Base-by-base conservation (phyloP, 1,140 invertebrate genomes). In the Holotrichia oblita region DNA sequence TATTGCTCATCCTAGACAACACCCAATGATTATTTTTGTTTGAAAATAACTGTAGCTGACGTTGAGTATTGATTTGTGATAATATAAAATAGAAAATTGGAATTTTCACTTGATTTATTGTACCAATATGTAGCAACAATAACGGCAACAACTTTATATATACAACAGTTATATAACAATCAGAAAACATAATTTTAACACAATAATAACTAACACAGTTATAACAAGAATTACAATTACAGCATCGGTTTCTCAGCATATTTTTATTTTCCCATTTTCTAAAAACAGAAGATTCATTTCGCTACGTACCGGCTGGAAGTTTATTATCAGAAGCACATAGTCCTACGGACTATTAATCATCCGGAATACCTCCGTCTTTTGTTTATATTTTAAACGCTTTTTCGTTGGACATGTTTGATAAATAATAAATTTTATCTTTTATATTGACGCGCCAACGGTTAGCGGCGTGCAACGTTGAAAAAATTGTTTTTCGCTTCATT, bases 381-480 rank as follows among this genome's bases (percentile, higher is more conserved):
- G 27, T 69, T 69, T 69, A 69, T 69, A 22, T 69, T 69, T 27
- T 69, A 69, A 69, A 27, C 61, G 22, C 61, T 0, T 69, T 69
- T 69, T 27, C 27, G 6, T 14, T 3, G 61, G 61, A 69, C 61
- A 22, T 69, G 22, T 69, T 69, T 69, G 61, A 69, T 69, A 69
- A 69, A 69, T 69, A 69, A 69, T 69, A 69, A 27, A 27, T 69
- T 69, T 69, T 69, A 27, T 69, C 27, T 69, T 69, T 69, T 69
- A 69, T 27, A 34, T 34, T 24, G 61, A 69, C 61, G 61, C 22
- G 27, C 22, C 12, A 69, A 14, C 20, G 61, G 27, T 69, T 69
- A 22, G 17, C 20, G 61, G 61, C 61, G 22, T 10, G 12, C 12
- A 34, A 24, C 8, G 22, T 8, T 27, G 22, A 69, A 69, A 69